phyloP scores from a whole-genome alignment of 2,113 vertebrate genomes.

The Rattus norvegicus region GRCr8 NC_086026.1:66839001-66839500 shows the following conservation, averaged over 20 bases:
- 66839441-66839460: slow-evolving; percentile 32
- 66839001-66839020: background rate
- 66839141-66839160: slow-evolving; percentile 13
- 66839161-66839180: background rate
- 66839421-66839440: background rate
- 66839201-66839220: slow-evolving; percentile 23
- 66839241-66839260: background rate
- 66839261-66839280: background rate
- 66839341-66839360: background rate
- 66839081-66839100: slow-evolving; percentile 33
- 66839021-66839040: slow-evolving; percentile 8
- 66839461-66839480: background rate
- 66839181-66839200: background rate
- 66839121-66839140: slow-evolving; percentile 53
- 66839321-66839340: slow-evolving; percentile 2
- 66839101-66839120: background rate
- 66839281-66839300: background rate
- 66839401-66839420: slow-evolving; percentile 16
- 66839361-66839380: slow-evolving; percentile 2
- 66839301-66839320: background rate
- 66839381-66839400: background rate
- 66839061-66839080: slow-evolving; percentile 24
- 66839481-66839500: slow-evolving; percentile 1
- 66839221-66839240: slow-evolving; percentile 4
- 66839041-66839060: slow-evolving; percentile 38